Percentiles rank a stretch among this genome's conserved stretches.
These are phyloP conservation scores for Bathynomus jamesi DNA, from an alignment of 1,140 invertebrate species.

Conservation along the genomic window DNA sequence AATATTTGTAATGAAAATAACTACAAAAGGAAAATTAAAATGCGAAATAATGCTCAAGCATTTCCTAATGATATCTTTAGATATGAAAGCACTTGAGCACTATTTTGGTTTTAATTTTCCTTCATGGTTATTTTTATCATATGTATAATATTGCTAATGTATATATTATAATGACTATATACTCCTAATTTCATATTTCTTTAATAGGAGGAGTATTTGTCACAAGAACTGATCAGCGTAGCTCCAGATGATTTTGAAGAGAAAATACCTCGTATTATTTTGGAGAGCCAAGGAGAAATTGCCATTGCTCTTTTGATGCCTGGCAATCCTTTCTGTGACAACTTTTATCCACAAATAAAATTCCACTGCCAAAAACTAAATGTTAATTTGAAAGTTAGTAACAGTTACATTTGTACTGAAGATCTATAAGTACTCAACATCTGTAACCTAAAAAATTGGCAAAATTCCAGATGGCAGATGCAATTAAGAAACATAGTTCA, in stretches of 20 bases:
- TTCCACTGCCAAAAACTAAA: not conserved
- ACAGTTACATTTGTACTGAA: no score
- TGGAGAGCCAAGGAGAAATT: not conserved
- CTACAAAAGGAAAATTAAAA: no score
- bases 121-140: no score
- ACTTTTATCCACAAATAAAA: not conserved
- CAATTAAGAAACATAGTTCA: no score
- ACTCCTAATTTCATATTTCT: not conserved
- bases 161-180: not conserved
- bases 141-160: not conserved
- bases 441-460: no score
- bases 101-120: no score
- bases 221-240: not conserved
- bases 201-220: not conserved
- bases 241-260: not conserved
- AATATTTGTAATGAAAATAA: no score
- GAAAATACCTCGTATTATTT: not conserved
- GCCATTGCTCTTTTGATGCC: not conserved
- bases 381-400: not conserved
- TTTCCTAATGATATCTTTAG: no score
- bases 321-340: not conserved
- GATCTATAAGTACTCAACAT: no score
- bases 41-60: no score
- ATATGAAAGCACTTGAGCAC: no score
- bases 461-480: no score